Evolutionary conservation across 2,113 vertebrate genomes (phyloP).

Genomic region (Corythaeola cristata): DNA sequence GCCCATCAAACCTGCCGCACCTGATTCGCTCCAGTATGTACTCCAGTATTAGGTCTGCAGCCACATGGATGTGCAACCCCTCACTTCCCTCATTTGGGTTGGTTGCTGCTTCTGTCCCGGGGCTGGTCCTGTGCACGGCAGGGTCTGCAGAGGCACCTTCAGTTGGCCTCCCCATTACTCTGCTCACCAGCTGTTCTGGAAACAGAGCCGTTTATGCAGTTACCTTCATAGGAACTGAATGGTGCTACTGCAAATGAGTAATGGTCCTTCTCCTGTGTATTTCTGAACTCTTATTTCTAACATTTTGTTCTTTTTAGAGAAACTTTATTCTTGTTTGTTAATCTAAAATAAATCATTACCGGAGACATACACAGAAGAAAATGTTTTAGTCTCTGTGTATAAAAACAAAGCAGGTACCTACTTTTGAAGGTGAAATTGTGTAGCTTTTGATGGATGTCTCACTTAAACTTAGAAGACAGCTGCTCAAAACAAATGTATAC

Average conservation of each 20-base stretch:
- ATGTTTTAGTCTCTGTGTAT: not conserved
- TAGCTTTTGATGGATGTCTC: constrained; percentile 21
- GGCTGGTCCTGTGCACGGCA: not conserved
- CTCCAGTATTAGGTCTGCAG: not conserved
- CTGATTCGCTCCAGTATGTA: rapidly evolving
- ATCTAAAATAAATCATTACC: not conserved
- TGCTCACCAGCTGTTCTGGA: not conserved
- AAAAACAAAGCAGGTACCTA: not conserved
- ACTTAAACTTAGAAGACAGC: constrained; percentile 2
- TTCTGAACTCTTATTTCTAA: not conserved
- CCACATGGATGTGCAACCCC: not conserved
- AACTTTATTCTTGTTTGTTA: not conserved
- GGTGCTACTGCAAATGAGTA: not conserved
- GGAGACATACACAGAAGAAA: not conserved
- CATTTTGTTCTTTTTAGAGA: not conserved
- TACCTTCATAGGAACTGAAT: not conserved
- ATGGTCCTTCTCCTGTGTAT: not conserved
- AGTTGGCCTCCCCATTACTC: not conserved
- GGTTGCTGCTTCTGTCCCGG: not conserved
- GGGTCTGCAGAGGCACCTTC: not conserved
- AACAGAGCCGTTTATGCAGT: not conserved
- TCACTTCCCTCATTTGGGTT: not conserved
- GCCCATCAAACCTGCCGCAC: not conserved
- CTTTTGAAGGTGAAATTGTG: not conserved
- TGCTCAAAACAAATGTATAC: not conserved